Conservation (phyloP, 2,113 vertebrate genomes). For the Archilochus colubris region DNA sequence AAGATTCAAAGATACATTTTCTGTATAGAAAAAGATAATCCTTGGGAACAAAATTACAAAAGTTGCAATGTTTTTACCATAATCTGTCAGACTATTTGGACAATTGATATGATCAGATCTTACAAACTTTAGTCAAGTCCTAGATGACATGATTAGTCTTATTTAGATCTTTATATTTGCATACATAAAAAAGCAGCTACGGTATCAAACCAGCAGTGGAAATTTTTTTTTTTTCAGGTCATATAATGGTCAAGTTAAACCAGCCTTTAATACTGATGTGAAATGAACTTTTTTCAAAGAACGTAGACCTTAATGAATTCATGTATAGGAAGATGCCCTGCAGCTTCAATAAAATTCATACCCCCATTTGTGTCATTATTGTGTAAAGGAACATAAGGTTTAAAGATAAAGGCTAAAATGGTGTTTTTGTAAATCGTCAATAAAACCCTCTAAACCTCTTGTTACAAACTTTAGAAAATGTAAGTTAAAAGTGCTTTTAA, state of each 20-base stretch:
- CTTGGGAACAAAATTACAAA: background rate
- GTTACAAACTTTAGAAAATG: conserved; percentile 20
- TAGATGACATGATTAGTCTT: background rate
- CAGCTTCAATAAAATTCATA: conserved; percentile 10
- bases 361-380: background rate
- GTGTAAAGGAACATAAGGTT: background rate
- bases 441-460: conserved; percentile 38
- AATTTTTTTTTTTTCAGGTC: background rate
- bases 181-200: background rate
- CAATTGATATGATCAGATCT: background rate
- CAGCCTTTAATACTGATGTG: background rate
- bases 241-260: conserved; percentile 10
- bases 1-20: background rate
- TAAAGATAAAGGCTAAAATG: background rate
- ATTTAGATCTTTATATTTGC: background rate
- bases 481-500: conserved; percentile 23
- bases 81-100: background rate
- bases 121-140: background rate
- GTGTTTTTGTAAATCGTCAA: conserved; percentile 22
- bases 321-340: background rate
- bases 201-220: background rate
- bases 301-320: background rate
- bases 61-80: background rate
- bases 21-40: background rate
- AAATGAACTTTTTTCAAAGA: conserved; percentile 12